Percentiles rank a stretch among this genome's conserved stretches.
These are phyloP conservation scores for Capreolus pygargus DNA, from an alignment of 2,113 vertebrate genomes.

Conservation along the genomic window DNA sequence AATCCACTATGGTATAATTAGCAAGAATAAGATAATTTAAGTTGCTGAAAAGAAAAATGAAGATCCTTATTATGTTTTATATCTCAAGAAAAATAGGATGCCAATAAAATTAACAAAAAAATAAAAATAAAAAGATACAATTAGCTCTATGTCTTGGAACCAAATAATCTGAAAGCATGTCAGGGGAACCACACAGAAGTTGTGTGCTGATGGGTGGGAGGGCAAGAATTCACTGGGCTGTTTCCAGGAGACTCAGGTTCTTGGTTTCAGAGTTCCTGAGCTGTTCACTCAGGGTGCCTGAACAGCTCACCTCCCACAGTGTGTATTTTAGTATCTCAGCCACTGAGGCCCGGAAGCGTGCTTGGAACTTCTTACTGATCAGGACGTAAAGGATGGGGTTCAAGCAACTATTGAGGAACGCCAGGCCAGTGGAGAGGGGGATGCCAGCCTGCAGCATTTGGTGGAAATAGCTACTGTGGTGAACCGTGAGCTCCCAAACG, in stretches of 20 bases:
- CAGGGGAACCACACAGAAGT: background rate
- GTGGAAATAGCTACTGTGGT: slow-evolving; percentile 80
- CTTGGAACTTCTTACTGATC: slow-evolving; percentile 89
- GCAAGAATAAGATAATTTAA: slow-evolving; percentile 27
- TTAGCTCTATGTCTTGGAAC: background rate
- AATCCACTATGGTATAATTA: background rate
- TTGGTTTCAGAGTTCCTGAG: slow-evolving; percentile 77
- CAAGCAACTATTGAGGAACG: slow-evolving; percentile 96
- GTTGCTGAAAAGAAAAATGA: background rate
- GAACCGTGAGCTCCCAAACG: slow-evolving; percentile 90
- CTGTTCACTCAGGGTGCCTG: slow-evolving; percentile 87
- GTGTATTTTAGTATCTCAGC: slow-evolving; percentile 90
- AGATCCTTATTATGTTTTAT: background rate
- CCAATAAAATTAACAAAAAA: background rate
- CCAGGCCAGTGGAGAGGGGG: slow-evolving; percentile 91
- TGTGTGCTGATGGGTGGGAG: background rate
- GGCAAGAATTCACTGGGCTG: slow-evolving; percentile 69
- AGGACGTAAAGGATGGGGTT: slow-evolving; percentile 96
- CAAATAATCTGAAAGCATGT: background rate
- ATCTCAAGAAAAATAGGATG: background rate
- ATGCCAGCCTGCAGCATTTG: slow-evolving; percentile 85
- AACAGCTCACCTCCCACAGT: slow-evolving; percentile 90
- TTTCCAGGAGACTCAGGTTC: slow-evolving; percentile 64
- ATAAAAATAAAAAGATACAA: background rate
- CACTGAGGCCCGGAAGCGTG: slow-evolving; percentile 84